Conservation (phyloP, 1,140 invertebrate genomes). For the Monomorium pharaonis region DNA sequence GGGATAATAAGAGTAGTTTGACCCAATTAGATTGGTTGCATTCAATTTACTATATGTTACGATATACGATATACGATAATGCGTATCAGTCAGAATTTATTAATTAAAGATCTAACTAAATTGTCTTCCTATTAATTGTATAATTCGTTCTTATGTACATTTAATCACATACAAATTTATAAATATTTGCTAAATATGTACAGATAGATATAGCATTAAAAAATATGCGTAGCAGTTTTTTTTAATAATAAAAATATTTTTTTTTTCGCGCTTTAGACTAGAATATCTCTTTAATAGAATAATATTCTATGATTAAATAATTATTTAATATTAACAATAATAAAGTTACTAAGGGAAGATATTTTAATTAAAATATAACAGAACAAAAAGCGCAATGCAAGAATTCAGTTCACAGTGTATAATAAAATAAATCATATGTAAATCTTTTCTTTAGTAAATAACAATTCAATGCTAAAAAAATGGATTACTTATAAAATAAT, state of each 20-base stretch:
- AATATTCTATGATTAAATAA: background rate
- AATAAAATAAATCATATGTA: background rate
- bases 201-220: too few species aligned
- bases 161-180: too few species aligned
- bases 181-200: too few species aligned
- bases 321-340: background rate
- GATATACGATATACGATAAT: too few species aligned
- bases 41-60: background rate
- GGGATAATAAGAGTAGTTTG: constrained; percentile 60
- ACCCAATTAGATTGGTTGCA: constrained; percentile 63
- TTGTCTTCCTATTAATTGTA: background rate
- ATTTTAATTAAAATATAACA: background rate
- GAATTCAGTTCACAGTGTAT: background rate
- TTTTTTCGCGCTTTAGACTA: too few species aligned
- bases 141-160: background rate
- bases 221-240: too few species aligned
- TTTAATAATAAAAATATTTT: too few species aligned
- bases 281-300: background rate
- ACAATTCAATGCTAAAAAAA: background rate
- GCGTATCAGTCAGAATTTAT: background rate
- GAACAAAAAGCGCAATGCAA: background rate
- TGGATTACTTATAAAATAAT: background rate
- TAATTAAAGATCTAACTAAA: background rate
- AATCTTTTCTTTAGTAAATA: background rate
- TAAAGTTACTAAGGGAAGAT: background rate